Conservation (phyloP, 2,888 invertebrate genomes). For the Zygogramma bicolorata region DNA sequence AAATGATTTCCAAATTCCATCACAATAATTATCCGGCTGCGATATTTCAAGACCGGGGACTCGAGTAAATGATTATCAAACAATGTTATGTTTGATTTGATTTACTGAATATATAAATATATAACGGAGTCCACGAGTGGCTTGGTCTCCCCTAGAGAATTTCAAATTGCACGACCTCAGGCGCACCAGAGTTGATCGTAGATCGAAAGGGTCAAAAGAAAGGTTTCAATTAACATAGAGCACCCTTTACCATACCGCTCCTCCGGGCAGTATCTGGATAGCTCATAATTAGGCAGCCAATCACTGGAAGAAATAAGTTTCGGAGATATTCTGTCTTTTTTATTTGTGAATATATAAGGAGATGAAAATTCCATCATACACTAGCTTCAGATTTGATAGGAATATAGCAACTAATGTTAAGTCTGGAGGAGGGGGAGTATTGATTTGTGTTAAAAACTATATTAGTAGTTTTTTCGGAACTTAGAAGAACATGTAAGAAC, state of each 20-base stretch:
- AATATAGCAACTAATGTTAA: no score
- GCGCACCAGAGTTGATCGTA: constrained; percentile 45
- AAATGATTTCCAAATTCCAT: neutral
- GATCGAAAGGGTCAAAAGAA: constrained; percentile 54
- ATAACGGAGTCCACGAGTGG: constrained; percentile 33
- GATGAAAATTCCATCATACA: no score
- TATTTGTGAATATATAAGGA: no score
- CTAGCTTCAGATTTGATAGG: no score
- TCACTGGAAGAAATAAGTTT: no score
- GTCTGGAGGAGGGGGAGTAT: no score
- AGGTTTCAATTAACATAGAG: constrained; percentile 43
- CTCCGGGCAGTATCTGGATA: constrained; percentile 33
- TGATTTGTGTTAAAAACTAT: no score
- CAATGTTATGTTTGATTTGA: constrained; percentile 38
- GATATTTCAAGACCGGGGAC: neutral
- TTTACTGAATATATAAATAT: constrained; percentile 38
- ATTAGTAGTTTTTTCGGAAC: no score
- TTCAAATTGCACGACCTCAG: constrained; percentile 48
- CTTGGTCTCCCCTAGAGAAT: constrained; percentile 43
- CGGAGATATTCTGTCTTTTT: no score
- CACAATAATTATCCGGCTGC: neutral
- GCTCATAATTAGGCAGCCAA: constrained; percentile 15
- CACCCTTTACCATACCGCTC: constrained; percentile 31
- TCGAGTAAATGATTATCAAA: constrained; percentile 27
- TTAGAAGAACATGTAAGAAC: no score